phyloP scores from a whole-genome alignment of 1,140 invertebrate species.

The Bombus haemorrhoidalis region DNA sequence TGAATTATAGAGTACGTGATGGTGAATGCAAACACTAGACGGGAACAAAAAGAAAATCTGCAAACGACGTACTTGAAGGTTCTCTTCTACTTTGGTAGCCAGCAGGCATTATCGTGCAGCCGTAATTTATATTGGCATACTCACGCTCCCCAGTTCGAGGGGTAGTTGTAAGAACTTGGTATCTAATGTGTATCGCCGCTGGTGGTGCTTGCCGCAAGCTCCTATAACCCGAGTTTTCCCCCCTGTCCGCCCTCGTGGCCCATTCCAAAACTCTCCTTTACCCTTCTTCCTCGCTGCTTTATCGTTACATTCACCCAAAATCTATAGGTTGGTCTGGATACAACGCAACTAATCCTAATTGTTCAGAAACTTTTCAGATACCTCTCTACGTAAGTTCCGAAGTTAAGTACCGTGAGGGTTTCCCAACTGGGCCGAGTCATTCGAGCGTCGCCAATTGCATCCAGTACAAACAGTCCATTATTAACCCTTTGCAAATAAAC shows the following conservation, averaged over 20 bases:
- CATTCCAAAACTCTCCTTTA: constrained; percentile 25
- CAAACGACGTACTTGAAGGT: constrained; percentile 14
- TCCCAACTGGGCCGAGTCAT: constrained; percentile 57
- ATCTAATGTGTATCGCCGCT: constrained; percentile 74
- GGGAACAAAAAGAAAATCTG: constrained; percentile 41
- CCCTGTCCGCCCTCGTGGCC: neutral
- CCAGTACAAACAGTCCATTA: constrained; percentile 48
- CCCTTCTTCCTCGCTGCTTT: constrained; percentile 49
- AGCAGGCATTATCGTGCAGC: constrained; percentile 54
- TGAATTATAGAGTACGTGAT: constrained; percentile 34
- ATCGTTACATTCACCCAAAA: constrained; percentile 59
- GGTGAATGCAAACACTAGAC: neutral
- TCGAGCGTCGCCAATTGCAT: constrained; percentile 55
- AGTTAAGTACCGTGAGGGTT: constrained; percentile 62
- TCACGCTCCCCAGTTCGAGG: constrained; percentile 46
- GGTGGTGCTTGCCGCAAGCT: constrained; percentile 66
- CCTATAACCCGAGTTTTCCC: constrained; percentile 43
- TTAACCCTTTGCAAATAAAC: constrained; percentile 23
- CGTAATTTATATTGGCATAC: constrained; percentile 64
- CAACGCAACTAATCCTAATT: constrained; percentile 67
- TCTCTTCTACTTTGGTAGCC: constrained; percentile 38
- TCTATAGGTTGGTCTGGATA: constrained; percentile 62
- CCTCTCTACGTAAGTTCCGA: constrained; percentile 59
- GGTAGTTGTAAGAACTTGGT: constrained; percentile 70
- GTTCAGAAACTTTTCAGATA: constrained; percentile 70